A percentile compares a stretch with the other conserved stretches of the same genome.
Conservation (phyloP, 2,888 invertebrate genomes). For the Scotopteryx bipunctaria region DNA sequence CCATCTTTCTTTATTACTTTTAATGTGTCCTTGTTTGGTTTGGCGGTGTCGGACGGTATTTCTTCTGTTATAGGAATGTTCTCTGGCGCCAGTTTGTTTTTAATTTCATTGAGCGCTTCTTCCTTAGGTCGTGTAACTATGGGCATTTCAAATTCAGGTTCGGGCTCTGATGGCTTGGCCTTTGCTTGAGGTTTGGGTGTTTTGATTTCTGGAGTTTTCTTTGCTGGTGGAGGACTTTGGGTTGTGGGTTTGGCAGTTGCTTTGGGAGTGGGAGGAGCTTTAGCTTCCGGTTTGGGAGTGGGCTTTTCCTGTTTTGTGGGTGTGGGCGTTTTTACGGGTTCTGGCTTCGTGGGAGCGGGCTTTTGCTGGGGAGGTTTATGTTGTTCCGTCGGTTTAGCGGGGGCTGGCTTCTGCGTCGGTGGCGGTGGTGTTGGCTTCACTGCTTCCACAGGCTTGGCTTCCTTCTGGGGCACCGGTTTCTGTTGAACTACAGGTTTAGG, state of each 20-base stretch:
- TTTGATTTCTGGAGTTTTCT: slow-evolving; percentile 33
- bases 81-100: slow-evolving; percentile 45
- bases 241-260: slow-evolving; percentile 22
- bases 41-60: slow-evolving; percentile 78
- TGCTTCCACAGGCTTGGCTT: slow-evolving; percentile 16
- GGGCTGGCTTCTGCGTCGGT: slow-evolving; percentile 12
- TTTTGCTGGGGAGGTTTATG: slow-evolving; percentile 27
- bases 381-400: slow-evolving; percentile 13
- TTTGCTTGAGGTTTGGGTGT: slow-evolving; percentile 29
- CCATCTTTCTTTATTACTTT: slow-evolving; percentile 85
- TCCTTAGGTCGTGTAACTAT: slow-evolving; percentile 29
- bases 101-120: slow-evolving; percentile 22
- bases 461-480: slow-evolving; percentile 19
- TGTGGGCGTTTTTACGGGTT: slow-evolving; percentile 11
- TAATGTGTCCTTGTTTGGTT: slow-evolving; percentile 79
- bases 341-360: slow-evolving; percentile 34
- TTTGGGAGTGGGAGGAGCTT: slow-evolving; percentile 26
- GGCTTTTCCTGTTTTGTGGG: slow-evolving; percentile 28
- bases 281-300: slow-evolving; percentile 31
- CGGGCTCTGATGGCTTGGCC: slow-evolving; percentile 30
- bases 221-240: slow-evolving; percentile 21
- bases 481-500: slow-evolving; percentile 29
- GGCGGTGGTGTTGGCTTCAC: not conserved
- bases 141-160: slow-evolving; percentile 26
- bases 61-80: slow-evolving; percentile 81